Conservation (phyloP, 1,140 invertebrate species). For the Macrostomum lignano region DNA sequence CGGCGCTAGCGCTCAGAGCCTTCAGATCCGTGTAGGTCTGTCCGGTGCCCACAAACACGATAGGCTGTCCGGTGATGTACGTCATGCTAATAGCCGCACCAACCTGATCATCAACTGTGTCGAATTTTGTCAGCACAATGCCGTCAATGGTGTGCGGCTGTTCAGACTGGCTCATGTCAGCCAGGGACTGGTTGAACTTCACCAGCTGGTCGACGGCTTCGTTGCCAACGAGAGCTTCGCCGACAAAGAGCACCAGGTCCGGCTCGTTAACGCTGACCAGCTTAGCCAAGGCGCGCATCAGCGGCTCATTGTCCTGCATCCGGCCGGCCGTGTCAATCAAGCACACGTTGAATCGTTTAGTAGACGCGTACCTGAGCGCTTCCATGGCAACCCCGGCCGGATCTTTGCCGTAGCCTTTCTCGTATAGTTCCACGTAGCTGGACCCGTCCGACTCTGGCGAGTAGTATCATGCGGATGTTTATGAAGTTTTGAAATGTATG, state of each 20-base stretch:
- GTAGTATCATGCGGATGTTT: too few species aligned
- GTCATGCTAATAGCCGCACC: constrained; percentile 99
- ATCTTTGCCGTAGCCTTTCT: constrained; percentile 59
- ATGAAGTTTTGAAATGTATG: too few species aligned
- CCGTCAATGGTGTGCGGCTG: constrained; percentile 47
- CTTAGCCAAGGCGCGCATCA: constrained; percentile 84
- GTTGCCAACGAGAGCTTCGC: constrained; percentile 95
- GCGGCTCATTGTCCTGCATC: constrained; percentile 97
- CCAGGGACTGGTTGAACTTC: constrained; percentile 85
- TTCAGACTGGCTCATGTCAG: constrained; percentile 37
- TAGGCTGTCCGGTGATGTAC: constrained; percentile 95
- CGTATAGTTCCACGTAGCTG: constrained; percentile 5
- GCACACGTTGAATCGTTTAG: constrained; percentile 56
- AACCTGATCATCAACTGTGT: constrained; percentile 91
- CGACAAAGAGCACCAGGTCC: constrained; percentile 87
- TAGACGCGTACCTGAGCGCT: constrained; percentile 55
- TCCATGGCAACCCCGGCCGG: constrained; percentile 87
- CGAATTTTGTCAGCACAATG: constrained; percentile 89
- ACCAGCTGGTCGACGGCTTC: constrained; percentile 94
- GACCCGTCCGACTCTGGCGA: background rate
- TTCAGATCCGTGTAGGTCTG: constrained; percentile 95
- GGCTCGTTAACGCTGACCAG: constrained; percentile 63
- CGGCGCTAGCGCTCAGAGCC: constrained; percentile 75
- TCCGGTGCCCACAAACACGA: constrained; percentile 94
- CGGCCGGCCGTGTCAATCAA: constrained; percentile 86